Percentiles rank a stretch among this genome's conserved stretches.
These are phyloP conservation scores for Leuciscus waleckii DNA, from an alignment of 2,797 vertebrate genomes.

Conservation along the genomic window DNA sequence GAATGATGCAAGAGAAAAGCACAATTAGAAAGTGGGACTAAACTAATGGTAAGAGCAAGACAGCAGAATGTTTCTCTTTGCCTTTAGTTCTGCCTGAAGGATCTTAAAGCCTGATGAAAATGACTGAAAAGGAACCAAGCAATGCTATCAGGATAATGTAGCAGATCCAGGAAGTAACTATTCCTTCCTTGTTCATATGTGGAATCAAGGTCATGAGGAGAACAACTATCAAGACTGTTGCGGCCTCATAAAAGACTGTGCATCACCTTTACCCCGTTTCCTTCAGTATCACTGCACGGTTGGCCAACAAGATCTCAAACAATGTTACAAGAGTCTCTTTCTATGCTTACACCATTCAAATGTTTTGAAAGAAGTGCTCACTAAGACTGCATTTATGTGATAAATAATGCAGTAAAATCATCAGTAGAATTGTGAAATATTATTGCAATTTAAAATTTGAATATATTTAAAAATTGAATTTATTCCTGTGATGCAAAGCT, in stretches of 20 bases:
- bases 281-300: constrained; percentile 4
- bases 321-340: background rate
- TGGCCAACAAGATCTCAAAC: background rate
- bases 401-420: background rate
- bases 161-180: constrained; percentile 16
- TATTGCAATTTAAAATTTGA: background rate
- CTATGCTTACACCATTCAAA: background rate
- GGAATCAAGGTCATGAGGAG: constrained; percentile 50
- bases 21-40: background rate
- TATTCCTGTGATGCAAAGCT: background rate
- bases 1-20: constrained; percentile 32
- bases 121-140: background rate
- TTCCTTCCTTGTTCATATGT: constrained; percentile 13
- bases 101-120: constrained; percentile 18
- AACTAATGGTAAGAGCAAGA: background rate
- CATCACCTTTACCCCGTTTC: constrained; percentile 73
- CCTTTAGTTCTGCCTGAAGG: background rate
- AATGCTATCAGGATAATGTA: background rate
- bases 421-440: background rate
- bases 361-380: background rate
- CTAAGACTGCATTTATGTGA: background rate
- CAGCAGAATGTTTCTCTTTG: background rate
- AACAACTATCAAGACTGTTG: constrained; percentile 40
- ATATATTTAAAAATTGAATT: background rate
- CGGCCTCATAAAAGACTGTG: constrained; percentile 72